Conservation (phyloP, 2,888 invertebrate species). For the Leptogaster cylindrica region DNA sequence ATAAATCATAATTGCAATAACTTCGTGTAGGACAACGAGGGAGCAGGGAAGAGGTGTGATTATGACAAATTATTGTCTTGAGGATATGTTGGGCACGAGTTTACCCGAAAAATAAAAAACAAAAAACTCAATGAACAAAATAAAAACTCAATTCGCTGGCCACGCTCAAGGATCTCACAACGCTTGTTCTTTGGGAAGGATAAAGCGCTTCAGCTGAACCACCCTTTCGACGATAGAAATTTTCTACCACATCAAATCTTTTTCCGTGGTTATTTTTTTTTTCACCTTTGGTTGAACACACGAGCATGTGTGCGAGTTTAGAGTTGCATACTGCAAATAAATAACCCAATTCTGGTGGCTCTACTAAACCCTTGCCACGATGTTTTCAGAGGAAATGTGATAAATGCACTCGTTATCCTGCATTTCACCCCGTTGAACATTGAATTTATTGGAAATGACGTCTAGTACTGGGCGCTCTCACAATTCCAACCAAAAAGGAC, state of each 20-base stretch:
- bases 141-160: no score
- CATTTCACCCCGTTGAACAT: conserved; percentile 36
- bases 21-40: conserved; percentile 21
- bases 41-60: conserved; percentile 27
- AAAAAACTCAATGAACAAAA: no score
- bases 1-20: conserved; percentile 35
- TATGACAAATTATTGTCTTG: conserved; percentile 35
- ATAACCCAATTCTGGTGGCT: no score
- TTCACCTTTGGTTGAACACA: neutral
- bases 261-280: neutral
- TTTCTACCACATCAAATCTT: neutral
- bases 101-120: no score
- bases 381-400: conserved; percentile 20
- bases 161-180: no score
- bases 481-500: neutral
- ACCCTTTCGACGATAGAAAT: neutral
- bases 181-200: neutral
- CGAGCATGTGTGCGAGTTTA: neutral
- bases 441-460: conserved; percentile 36
- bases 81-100: neutral
- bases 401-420: conserved; percentile 35
- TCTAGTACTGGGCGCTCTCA: neutral
- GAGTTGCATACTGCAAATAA: conserved; percentile 27
- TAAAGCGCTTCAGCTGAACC: conserved; percentile 5
- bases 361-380: neutral